Evolutionary conservation across 2,113 vertebrate species (phyloP).

Genomic region (Coracopsis vasa): DNA sequence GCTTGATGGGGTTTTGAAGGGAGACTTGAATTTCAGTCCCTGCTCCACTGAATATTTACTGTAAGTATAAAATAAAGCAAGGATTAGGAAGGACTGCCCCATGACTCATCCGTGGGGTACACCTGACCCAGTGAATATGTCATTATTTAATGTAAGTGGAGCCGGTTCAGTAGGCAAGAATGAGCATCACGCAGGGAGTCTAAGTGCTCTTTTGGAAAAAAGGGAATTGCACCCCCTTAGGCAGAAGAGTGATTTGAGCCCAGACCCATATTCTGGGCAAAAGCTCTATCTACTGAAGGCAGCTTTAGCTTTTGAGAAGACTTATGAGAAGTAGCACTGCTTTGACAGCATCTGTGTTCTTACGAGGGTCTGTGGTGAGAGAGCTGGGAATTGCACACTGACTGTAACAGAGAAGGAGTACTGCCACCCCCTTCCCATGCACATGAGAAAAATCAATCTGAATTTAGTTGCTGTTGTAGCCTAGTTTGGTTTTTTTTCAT

Average conservation of each 20-base stretch:
- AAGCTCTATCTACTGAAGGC: background rate
- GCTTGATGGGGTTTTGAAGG: background rate
- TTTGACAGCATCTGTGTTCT: background rate
- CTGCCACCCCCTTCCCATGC: background rate
- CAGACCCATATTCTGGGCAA: background rate
- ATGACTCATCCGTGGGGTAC: background rate
- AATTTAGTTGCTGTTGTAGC: background rate
- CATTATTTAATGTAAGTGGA: background rate
- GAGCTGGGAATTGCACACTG: background rate
- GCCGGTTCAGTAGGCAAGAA: background rate
- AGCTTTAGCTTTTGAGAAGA: background rate
- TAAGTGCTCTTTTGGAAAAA: background rate
- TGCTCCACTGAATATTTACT: background rate
- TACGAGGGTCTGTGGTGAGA: background rate
- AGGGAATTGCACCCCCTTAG: background rate
- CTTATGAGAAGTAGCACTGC: background rate
- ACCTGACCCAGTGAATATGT: background rate
- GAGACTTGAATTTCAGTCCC: background rate
- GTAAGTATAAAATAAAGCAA: constrained; percentile 18
- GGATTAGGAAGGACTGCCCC: constrained; percentile 1
- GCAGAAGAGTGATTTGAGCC: background rate
- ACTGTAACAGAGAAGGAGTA: background rate
- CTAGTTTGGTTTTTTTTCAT: background rate
- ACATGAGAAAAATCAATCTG: background rate
- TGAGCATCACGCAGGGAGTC: background rate